Evolutionary conservation across 2,113 vertebrate genomes (phyloP).

Genomic region (Xenopus tropicalis): DNA sequence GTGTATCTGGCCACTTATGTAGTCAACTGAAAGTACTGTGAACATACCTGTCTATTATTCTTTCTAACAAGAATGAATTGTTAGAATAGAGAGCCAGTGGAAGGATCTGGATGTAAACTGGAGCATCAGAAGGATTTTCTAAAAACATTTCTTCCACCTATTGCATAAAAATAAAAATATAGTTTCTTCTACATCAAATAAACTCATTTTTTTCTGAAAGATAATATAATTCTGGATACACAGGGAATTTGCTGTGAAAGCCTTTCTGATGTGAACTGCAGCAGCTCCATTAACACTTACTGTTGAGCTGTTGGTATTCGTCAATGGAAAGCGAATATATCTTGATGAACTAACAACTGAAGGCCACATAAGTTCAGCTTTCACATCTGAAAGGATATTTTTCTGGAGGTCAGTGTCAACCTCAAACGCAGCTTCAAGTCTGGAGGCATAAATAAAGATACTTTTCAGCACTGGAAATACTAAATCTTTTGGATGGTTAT

Average conservation of each 20-base stretch:
- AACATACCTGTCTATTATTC: conserved; percentile 79
- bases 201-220: no score
- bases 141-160: conserved; percentile 89
- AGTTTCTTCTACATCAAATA: no score
- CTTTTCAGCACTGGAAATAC: not conserved
- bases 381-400: conserved; percentile 81
- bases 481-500: no score
- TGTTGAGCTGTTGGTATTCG: conserved; percentile 90
- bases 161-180: conserved; percentile 43
- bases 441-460: conserved; percentile 46
- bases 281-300: conserved; percentile 68
- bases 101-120: conserved; percentile 84
- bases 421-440: conserved; percentile 84
- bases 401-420: conserved; percentile 96
- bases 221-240: no score
- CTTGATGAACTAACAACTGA: conserved; percentile 79
- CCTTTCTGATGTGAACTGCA: no score
- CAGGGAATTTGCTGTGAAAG: no score
- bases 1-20: no score
- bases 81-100: conserved; percentile 87
- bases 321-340: conserved; percentile 83
- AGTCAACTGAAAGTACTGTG: not conserved
- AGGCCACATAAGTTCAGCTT: conserved; percentile 88
- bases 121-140: conserved; percentile 88
- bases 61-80: conserved; percentile 80